phyloP scores from a whole-genome alignment of 2,797 vertebrate genomes.

The Numenius phaeopus region DNA sequence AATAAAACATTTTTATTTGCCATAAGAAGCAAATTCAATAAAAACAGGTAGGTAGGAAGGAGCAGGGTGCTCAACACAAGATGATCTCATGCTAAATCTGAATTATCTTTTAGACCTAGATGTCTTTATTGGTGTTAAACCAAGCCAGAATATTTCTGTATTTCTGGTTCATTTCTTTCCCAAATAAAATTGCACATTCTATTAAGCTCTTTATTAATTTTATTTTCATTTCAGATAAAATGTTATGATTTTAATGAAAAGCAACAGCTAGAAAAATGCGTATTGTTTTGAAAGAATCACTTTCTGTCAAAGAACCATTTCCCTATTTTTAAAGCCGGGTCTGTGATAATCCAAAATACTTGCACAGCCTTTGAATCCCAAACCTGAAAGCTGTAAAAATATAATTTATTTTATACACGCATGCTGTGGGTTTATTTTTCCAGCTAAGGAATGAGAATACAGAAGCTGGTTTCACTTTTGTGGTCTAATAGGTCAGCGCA shows the following conservation, averaged over 20 bases:
- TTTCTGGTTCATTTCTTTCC: background rate
- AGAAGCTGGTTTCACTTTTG: constrained; percentile 62
- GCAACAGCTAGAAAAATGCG: background rate
- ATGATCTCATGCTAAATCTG: background rate
- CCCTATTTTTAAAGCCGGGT: constrained; percentile 13
- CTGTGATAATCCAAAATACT: background rate
- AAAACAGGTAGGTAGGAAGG: background rate
- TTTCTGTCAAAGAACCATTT: background rate
- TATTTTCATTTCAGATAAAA: background rate
- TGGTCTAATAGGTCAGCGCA: constrained; percentile 60
- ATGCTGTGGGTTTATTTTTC: constrained; percentile 57
- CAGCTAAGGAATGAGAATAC: constrained; percentile 52
- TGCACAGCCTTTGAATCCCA: background rate
- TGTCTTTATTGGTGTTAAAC: background rate
- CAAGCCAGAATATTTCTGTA: background rate
- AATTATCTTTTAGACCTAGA: background rate
- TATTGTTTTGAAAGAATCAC: constrained; percentile 5
- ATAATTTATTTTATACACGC: constrained; percentile 41
- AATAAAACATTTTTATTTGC: background rate
- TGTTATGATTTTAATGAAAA: background rate
- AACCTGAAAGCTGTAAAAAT: constrained; percentile 50
- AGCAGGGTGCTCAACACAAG: background rate
- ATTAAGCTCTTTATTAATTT: background rate
- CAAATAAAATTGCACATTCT: background rate
- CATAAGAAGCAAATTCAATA: background rate